phyloP scores from a whole-genome alignment of 2,888 invertebrate genomes.

The Anorthoa munda region DNA sequence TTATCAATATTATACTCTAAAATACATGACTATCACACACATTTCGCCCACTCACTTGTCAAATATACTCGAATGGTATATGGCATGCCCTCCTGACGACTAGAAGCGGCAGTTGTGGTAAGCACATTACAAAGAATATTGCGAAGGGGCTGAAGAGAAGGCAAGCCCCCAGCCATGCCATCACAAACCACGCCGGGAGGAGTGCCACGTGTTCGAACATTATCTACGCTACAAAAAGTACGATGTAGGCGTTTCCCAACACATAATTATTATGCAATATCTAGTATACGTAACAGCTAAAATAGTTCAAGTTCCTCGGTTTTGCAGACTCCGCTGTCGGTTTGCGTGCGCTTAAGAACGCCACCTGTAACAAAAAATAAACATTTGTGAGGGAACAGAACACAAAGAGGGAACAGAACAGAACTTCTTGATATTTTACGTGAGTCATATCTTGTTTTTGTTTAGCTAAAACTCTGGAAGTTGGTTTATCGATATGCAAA shows the following conservation, averaged over 20 bases:
- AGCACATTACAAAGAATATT: conserved; percentile 92
- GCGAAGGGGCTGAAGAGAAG: conserved; percentile 93
- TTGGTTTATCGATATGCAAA: conserved; percentile 15
- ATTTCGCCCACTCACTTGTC: conserved; percentile 67
- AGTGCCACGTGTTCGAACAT: conserved; percentile 87
- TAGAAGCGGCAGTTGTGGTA: conserved; percentile 93
- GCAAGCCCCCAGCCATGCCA: conserved; percentile 92
- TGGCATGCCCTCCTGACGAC: conserved; percentile 92
- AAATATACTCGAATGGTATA: conserved; percentile 93
- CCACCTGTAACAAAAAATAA: conserved; percentile 84
- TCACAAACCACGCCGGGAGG: conserved; percentile 91
- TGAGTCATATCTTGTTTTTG: conserved; percentile 11
- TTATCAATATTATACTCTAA: conserved; percentile 62
- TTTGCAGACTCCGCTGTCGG: conserved; percentile 72
- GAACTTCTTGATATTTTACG: conserved; percentile 21
- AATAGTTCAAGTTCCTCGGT: conserved; percentile 66
- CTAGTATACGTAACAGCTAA: conserved; percentile 68
- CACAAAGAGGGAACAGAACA: too few species aligned
- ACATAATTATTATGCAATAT: conserved; percentile 77
- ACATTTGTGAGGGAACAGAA: conserved; percentile 19
- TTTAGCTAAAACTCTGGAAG: conserved; percentile 8
- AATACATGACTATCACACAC: conserved; percentile 67
- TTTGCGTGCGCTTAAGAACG: conserved; percentile 83
- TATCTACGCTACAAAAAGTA: conserved; percentile 69
- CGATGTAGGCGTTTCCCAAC: conserved; percentile 69